A percentile compares a stretch with the other conserved stretches of the same genome.
Evolutionary conservation across 2,797 vertebrate species (phyloP).

Genomic region (Ambastaia sidthimunki): DNA sequence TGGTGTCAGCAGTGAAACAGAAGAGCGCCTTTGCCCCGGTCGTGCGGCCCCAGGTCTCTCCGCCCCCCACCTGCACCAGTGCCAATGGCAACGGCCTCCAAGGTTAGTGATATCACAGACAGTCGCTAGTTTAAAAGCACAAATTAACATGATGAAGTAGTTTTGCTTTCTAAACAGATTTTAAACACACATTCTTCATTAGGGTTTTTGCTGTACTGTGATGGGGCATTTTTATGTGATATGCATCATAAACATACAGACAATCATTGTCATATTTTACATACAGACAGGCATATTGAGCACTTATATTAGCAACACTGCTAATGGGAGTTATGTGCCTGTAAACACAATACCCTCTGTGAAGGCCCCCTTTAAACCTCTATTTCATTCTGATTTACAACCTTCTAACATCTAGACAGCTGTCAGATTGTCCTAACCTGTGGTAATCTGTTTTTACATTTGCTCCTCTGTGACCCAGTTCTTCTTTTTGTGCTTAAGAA

Average conservation of each 20-base stretch:
- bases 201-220: not conserved
- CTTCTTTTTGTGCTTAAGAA: slow-evolving; percentile 10
- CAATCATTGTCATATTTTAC: too few relatives aligned
- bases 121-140: not conserved
- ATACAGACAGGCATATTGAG: too few relatives aligned
- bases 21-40: slow-evolving; percentile 98
- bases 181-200: not conserved
- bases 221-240: not conserved
- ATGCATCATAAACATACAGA: too few relatives aligned
- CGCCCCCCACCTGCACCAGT: slow-evolving; percentile 95
- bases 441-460: slow-evolving; percentile 76
- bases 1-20: slow-evolving; percentile 99
- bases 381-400: slow-evolving; percentile 63
- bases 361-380: slow-evolving; percentile 57
- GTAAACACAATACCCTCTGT: too few relatives aligned
- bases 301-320: too few relatives aligned
- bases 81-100: slow-evolving; percentile 96
- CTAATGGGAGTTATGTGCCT: too few relatives aligned
- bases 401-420: slow-evolving; percentile 28
- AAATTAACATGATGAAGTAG: not conserved
- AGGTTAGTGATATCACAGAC: slow-evolving; percentile 86
- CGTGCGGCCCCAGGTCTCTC: slow-evolving; percentile 94
- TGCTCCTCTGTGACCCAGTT: slow-evolving; percentile 60
- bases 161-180: not conserved
- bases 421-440: slow-evolving; percentile 78